Conservation (phyloP, 1,140 invertebrate species). For the Planococcus citri region DNA sequence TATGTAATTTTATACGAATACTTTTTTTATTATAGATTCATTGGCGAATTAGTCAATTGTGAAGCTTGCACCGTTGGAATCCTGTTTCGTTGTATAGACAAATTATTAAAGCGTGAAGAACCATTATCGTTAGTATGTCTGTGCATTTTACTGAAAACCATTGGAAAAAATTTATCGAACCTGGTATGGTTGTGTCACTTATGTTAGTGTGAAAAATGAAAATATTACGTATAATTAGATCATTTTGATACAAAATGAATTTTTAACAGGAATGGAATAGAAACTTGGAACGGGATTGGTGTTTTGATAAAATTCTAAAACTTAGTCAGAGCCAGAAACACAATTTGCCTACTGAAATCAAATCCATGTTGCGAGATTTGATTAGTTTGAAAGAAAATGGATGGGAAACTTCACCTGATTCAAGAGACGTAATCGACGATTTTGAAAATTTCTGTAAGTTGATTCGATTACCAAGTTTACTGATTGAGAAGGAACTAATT, state of each 20-base stretch:
- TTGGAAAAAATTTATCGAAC: slow-evolving; percentile 61
- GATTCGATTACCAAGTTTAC: no score
- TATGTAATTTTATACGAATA: no score
- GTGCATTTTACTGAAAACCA: slow-evolving; percentile 78
- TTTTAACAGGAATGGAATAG: no score
- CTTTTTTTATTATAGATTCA: slow-evolving; percentile 54
- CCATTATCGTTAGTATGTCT: slow-evolving; percentile 82
- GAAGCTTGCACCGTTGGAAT: slow-evolving; percentile 79
- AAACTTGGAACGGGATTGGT: no score
- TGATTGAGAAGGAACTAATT: no score
- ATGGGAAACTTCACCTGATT: no score
- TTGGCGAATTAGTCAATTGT: slow-evolving; percentile 86
- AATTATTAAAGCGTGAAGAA: slow-evolving; percentile 74
- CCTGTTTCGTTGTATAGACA: slow-evolving; percentile 73
- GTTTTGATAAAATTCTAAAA: background rate
- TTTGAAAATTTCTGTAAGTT: no score
- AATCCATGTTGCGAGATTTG: slow-evolving; percentile 93
- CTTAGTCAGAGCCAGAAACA: slow-evolving; percentile 22
- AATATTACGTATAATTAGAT: background rate
- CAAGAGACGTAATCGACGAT: no score
- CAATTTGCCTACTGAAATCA: slow-evolving; percentile 59
- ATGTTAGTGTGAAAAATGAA: background rate
- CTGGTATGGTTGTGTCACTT: no score
- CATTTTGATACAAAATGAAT: no score
- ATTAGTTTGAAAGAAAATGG: slow-evolving; percentile 70